These are phyloP conservation scores for Rhagoletis pomonella DNA, from an alignment of 1,140 invertebrate genomes.

Conservation along the genomic window DNA sequence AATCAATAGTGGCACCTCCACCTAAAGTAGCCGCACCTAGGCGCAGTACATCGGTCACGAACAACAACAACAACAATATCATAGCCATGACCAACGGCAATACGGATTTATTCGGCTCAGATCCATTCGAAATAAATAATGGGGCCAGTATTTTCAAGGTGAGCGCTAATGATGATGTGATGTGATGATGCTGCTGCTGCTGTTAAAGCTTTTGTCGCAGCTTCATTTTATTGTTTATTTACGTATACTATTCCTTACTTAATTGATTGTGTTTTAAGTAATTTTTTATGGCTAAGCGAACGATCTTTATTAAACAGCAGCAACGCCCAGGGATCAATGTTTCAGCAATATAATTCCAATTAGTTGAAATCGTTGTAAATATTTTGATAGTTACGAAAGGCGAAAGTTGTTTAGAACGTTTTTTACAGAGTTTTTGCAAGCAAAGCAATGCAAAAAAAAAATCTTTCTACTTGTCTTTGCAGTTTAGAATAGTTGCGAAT, in stretches of 20 bases:
- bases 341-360: too few species aligned
- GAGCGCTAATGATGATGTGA: constrained; percentile 23
- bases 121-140: constrained; percentile 77
- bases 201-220: not conserved
- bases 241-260: not conserved
- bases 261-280: not conserved
- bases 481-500: too few species aligned
- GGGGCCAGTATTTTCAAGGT: constrained; percentile 71
- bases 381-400: too few species aligned
- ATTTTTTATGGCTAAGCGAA: not conserved
- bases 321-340: not conserved
- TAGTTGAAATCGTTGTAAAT: too few species aligned
- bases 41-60: constrained; percentile 65
- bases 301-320: not conserved
- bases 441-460: too few species aligned
- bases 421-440: too few species aligned
- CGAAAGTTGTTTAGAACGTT: too few species aligned
- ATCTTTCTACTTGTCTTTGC: too few species aligned
- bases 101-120: constrained; percentile 81
- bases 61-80: constrained; percentile 64
- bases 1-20: constrained; percentile 83
- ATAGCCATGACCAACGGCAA: constrained; percentile 76
- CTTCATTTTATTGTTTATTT: not conserved
- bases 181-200: constrained; percentile 19
- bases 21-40: constrained; percentile 80